phyloP scores from a whole-genome alignment of 2,888 invertebrate genomes.

The Dysmachus trigonus region DNA sequence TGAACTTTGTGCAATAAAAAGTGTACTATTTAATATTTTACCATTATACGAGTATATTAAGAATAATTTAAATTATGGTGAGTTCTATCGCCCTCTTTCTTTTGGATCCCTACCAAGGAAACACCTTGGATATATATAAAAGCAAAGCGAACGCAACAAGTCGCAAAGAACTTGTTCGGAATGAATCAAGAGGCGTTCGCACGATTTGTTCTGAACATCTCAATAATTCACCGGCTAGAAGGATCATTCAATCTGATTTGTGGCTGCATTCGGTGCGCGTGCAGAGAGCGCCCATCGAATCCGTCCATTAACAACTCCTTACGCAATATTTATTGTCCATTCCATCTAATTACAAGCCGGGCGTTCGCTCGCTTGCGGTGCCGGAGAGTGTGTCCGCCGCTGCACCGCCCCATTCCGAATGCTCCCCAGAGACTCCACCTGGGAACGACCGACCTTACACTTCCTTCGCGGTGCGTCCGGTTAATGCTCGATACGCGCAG shows the following conservation, averaged over 20 bases:
- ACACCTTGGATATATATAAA: too few relatives aligned
- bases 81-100: too few relatives aligned
- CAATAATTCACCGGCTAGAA: slow-evolving; percentile 1
- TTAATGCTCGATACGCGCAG: neutral
- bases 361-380: neutral
- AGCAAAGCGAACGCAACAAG: neutral
- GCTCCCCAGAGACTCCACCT: neutral
- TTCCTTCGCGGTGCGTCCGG: neutral
- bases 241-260: slow-evolving; percentile 24
- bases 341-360: slow-evolving; percentile 26
- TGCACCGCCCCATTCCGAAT: neutral
- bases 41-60: too few relatives aligned
- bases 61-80: too few relatives aligned
- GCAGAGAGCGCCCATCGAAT: neutral
- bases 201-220: slow-evolving; percentile 29
- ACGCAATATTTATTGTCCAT: slow-evolving; percentile 35
- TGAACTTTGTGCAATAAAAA: too few relatives aligned
- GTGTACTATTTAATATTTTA: too few relatives aligned
- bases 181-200: neutral
- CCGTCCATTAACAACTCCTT: slow-evolving; percentile 36
- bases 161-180: neutral
- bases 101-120: too few relatives aligned
- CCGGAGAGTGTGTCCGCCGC: neutral
- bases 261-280: neutral
- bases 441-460: slow-evolving; percentile 6